These are phyloP conservation scores for Conops quadrifasciatus DNA, from an alignment of 2,888 invertebrate species.

Conservation along the genomic window DNA sequence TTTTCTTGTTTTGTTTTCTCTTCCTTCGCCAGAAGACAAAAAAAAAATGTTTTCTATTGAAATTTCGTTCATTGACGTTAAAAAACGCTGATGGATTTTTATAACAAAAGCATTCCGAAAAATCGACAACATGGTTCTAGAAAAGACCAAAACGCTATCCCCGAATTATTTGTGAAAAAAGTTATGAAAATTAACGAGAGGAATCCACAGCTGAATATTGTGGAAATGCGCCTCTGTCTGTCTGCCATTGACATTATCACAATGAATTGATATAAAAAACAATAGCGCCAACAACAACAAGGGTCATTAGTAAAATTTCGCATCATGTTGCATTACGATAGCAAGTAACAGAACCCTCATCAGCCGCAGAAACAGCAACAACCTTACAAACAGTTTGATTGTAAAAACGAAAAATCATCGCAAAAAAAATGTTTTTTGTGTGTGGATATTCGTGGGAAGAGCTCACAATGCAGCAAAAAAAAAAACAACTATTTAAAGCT, in stretches of 20 bases:
- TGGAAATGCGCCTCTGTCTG: neutral
- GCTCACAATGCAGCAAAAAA: neutral
- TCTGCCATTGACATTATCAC: neutral
- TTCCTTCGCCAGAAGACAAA: too few species aligned
- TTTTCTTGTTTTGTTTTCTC: too few species aligned
- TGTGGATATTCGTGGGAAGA: too few species aligned
- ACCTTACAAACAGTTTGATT: too few species aligned
- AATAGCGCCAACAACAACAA: neutral
- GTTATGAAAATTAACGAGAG: too few species aligned
- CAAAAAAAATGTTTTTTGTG: too few species aligned
- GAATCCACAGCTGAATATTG: too few species aligned
- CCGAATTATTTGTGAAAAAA: too few species aligned
- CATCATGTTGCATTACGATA: neutral
- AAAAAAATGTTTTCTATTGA: too few species aligned
- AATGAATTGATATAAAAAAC: neutral
- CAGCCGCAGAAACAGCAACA: constrained; percentile 8
- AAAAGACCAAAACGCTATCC: neutral
- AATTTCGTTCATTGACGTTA: neutral
- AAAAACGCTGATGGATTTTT: neutral
- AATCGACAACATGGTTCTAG: neutral
- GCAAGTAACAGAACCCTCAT: neutral
- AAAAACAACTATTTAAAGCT: too few species aligned
- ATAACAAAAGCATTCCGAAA: neutral
- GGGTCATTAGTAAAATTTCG: constrained; percentile 11
- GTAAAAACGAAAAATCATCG: too few species aligned